phyloP scores from a whole-genome alignment of 2,113 vertebrate species.

The Bathybates hornii region DNA sequence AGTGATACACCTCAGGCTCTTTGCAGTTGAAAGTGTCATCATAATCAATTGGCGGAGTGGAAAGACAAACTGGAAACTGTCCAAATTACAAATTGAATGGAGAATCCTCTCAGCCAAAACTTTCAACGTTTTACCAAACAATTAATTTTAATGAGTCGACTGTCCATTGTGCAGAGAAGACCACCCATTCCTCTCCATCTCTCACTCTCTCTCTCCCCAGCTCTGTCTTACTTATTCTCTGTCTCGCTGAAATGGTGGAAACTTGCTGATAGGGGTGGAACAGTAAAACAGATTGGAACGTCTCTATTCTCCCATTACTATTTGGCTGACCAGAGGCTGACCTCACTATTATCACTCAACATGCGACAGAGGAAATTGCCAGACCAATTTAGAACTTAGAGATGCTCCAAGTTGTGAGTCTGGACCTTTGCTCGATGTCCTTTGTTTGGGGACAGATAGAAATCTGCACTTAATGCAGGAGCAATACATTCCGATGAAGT shows the following conservation, averaged over 20 bases:
- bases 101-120: slow-evolving; percentile 49
- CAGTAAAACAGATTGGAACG: slow-evolving; percentile 56
- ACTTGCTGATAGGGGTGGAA: slow-evolving; percentile 56
- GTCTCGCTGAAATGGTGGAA: slow-evolving; percentile 16
- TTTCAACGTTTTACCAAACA: slow-evolving; percentile 53
- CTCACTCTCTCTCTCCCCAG: not conserved
- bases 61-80: slow-evolving; percentile 60
- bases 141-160: slow-evolving; percentile 51
- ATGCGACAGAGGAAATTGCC: slow-evolving; percentile 40
- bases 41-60: slow-evolving; percentile 46
- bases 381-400: slow-evolving; percentile 40
- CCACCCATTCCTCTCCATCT: not conserved
- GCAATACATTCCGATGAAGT: not conserved
- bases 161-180: not conserved
- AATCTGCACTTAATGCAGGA: not conserved
- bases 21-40: slow-evolving; percentile 53
- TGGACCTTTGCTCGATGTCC: not conserved
- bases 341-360: slow-evolving; percentile 54
- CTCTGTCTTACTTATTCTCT: not conserved
- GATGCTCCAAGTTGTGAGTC: not conserved
- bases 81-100: slow-evolving; percentile 63
- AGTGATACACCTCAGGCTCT: slow-evolving; percentile 46
- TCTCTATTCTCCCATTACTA: slow-evolving; percentile 47
- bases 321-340: slow-evolving; percentile 62
- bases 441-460: slow-evolving; percentile 5